phyloP scores from a whole-genome alignment of 2,888 invertebrate species.

The Dendrolimus houi region DNA sequence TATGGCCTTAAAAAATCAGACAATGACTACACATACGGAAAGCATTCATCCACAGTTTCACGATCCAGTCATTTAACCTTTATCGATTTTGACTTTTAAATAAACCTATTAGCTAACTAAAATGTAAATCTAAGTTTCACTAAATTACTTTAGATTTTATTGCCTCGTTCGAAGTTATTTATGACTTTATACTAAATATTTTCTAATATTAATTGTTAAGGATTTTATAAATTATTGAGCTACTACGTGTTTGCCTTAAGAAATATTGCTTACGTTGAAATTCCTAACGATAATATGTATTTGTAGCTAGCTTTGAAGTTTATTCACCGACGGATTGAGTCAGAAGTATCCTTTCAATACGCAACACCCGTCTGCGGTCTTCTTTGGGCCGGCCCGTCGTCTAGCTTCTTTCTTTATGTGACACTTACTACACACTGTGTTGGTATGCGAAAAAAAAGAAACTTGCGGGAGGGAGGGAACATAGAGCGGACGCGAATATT shows the following conservation, averaged over 20 bases:
- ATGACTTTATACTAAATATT: not conserved
- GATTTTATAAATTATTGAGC: not conserved
- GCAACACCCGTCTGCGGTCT: no score
- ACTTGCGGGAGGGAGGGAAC: no score
- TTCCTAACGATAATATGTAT: no score
- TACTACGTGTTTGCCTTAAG: not conserved
- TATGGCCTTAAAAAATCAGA: not conserved
- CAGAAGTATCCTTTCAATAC: no score
- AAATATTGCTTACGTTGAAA: not conserved
- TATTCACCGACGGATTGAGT: no score
- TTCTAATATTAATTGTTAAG: constrained; percentile 3
- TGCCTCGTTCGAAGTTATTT: not conserved
- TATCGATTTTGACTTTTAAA: not conserved
- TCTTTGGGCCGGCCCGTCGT: no score
- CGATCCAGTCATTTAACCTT: not conserved
- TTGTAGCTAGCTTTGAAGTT: no score
- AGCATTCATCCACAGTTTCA: not conserved
- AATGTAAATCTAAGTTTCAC: not conserved
- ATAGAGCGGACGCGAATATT: no score
- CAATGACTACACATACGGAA: not conserved
- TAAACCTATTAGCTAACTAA: not conserved
- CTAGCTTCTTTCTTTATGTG: no score
- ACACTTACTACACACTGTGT: no score
- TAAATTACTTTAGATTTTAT: not conserved
- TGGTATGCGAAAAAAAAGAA: no score